These are phyloP conservation scores for Sinodicranocentrus sp. DNA, from an alignment of 2,888 invertebrate species.

Conservation along the genomic window DNA sequence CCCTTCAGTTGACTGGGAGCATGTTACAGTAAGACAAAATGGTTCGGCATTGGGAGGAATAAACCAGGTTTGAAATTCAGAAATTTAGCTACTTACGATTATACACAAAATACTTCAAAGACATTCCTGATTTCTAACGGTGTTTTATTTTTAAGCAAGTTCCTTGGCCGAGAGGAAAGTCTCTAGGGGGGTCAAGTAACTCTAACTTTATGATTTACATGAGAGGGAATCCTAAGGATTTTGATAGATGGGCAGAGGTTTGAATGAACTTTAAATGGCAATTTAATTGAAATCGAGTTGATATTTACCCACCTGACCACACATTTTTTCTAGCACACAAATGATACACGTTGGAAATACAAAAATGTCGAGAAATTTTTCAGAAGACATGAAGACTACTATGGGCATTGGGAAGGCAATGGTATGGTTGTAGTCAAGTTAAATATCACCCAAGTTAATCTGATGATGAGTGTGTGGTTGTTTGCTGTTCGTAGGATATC, in stretches of 20 bases:
- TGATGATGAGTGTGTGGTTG: no score
- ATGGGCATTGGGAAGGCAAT: constrained; percentile 28
- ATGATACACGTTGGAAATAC: constrained; percentile 78
- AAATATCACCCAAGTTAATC: no score
- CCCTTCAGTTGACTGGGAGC: constrained; percentile 44
- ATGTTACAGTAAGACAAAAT: neutral
- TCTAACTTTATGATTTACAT: constrained; percentile 42
- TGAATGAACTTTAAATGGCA: neutral
- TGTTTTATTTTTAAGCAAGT: no score
- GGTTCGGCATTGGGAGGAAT: neutral
- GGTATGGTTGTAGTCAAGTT: neutral
- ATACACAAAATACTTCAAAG: no score
- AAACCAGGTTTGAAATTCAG: constrained; percentile 2
- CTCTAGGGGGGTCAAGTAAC: constrained; percentile 22
- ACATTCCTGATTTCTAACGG: no score
- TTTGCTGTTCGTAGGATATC: constrained; percentile 11
- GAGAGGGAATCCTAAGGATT: constrained; percentile 85
- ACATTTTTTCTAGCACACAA: no score
- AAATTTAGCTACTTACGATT: no score
- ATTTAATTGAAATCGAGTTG: no score
- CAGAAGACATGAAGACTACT: constrained; percentile 77
- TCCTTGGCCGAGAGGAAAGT: constrained; percentile 25
- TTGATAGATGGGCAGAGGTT: constrained; percentile 83
- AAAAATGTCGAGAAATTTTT: constrained; percentile 79
- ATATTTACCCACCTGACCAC: neutral